Conservation (phyloP, 2,113 vertebrate genomes). For the Ctenomys sociabilis region DNA sequence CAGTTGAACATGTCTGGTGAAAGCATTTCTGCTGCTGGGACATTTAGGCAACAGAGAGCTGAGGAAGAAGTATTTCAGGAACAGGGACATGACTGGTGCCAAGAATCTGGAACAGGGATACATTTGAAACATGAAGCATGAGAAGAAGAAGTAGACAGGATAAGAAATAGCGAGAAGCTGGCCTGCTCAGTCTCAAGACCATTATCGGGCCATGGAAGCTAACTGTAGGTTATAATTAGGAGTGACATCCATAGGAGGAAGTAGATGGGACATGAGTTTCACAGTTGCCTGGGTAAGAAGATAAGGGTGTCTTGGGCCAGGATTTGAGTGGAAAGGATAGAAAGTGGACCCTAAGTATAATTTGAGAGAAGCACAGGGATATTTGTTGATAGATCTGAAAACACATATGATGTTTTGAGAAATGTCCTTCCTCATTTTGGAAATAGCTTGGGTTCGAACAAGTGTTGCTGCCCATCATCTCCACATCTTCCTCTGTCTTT, state of each 20-base stretch:
- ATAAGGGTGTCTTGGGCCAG: not conserved
- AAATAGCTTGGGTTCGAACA: not conserved
- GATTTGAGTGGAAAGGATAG: not conserved
- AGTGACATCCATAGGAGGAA: not conserved
- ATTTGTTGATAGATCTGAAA: not conserved
- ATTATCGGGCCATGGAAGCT: not conserved
- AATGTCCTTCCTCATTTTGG: not conserved
- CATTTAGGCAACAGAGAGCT: not conserved
- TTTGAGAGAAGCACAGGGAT: not conserved
- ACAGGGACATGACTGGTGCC: not conserved
- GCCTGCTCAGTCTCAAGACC: not conserved
- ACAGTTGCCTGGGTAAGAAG: not conserved
- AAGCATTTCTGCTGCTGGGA: not conserved
- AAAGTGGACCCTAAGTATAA: not conserved
- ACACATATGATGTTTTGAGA: not conserved
- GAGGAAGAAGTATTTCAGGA: not conserved
- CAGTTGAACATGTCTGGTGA: not conserved
- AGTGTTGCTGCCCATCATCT: not conserved
- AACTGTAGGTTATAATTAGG: not conserved
- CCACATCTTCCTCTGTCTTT: rapidly evolving
- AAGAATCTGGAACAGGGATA: not conserved
- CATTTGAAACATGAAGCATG: not conserved
- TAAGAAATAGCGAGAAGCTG: not conserved
- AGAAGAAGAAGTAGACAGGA: not conserved
- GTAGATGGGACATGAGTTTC: not conserved